Percentiles rank a stretch among this genome's conserved stretches.
These are phyloP conservation scores for Nipponacmea schrenckii DNA, from an alignment of 2,888 invertebrate species.

Conservation along the genomic window DNA sequence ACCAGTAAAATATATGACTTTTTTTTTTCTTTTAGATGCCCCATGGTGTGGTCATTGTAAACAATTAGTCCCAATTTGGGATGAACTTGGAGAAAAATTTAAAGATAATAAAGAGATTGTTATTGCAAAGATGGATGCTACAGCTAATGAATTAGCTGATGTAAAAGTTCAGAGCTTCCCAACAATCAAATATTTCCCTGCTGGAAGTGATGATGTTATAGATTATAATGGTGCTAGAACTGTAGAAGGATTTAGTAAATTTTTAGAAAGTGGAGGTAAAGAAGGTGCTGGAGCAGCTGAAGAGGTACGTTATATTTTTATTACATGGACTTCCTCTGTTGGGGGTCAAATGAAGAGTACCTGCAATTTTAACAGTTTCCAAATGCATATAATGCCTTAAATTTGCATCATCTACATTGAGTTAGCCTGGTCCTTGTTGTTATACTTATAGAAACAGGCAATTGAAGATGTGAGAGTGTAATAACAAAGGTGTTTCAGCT, in stretches of 20 bases:
- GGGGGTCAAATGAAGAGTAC: too few species aligned
- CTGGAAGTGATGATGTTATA: constrained; percentile 88
- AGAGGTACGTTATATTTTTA: constrained; percentile 42
- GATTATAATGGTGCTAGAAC: constrained; percentile 97
- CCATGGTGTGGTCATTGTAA: constrained; percentile 99
- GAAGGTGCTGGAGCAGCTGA: constrained; percentile 71
- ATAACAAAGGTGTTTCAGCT: too few species aligned
- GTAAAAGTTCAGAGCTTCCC: constrained; percentile 90
- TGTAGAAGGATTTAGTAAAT: constrained; percentile 90
- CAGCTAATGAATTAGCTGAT: constrained; percentile 96
- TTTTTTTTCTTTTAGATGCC: constrained; percentile 74
- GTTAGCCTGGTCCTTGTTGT: neutral
- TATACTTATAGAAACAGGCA: too few species aligned
- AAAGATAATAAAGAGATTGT: constrained; percentile 82
- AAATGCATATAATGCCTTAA: neutral
- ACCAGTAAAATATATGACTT: neutral
- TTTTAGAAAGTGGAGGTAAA: constrained; percentile 90
- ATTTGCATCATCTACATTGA: neutral
- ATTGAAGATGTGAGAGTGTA: too few species aligned
- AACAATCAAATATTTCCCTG: constrained; percentile 80
- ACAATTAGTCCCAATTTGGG: constrained; percentile 95
- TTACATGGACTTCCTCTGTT: neutral
- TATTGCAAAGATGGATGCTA: constrained; percentile 98
- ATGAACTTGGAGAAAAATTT: constrained; percentile 92
- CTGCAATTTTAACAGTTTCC: too few species aligned